A percentile compares a stretch with the other conserved stretches of the same genome.
Conservation (phyloP, 2,888 invertebrate species). For the Tryphoninae sp. region DNA sequence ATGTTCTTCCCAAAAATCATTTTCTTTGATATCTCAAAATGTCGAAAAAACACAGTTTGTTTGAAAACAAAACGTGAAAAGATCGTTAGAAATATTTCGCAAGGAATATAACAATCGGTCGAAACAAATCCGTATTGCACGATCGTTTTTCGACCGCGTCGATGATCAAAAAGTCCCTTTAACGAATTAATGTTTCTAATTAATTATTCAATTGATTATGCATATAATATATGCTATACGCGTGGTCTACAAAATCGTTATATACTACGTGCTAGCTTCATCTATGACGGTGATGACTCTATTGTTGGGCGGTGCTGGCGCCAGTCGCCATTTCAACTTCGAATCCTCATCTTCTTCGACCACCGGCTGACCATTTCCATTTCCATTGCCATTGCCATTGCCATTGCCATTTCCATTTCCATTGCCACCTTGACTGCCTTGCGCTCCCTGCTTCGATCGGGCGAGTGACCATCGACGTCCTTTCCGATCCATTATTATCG, state of each 20-base stretch:
- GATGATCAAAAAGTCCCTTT: constrained; percentile 4
- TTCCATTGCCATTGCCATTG: constrained; percentile 25
- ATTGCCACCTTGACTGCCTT: constrained; percentile 49
- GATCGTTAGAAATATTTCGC: not conserved
- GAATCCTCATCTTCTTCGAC: constrained; percentile 70
- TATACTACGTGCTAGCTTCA: constrained; percentile 84
- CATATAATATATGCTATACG: not conserved
- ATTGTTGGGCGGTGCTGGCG: constrained; percentile 82
- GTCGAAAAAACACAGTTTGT: not conserved
- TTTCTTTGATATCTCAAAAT: not conserved
- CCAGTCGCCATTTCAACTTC: constrained; percentile 79
- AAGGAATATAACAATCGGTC: not conserved
- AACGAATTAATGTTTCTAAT: constrained; percentile 39
- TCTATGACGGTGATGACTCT: constrained; percentile 90
- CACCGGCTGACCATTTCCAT: constrained; percentile 29
- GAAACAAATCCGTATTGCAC: not conserved
- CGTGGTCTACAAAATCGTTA: constrained; percentile 39
- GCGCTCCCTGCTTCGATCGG: constrained; percentile 78
- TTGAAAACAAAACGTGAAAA: not conserved
- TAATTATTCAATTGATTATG: constrained; percentile 24
- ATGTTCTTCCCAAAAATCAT: not conserved
- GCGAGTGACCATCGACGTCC: constrained; percentile 89
- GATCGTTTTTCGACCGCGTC: not conserved
- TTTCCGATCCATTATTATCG: constrained; percentile 87
- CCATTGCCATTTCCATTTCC: constrained; percentile 24